phyloP scores from a whole-genome alignment of 1,140 invertebrate genomes.

The Macrocentrus cingulum region DNA sequence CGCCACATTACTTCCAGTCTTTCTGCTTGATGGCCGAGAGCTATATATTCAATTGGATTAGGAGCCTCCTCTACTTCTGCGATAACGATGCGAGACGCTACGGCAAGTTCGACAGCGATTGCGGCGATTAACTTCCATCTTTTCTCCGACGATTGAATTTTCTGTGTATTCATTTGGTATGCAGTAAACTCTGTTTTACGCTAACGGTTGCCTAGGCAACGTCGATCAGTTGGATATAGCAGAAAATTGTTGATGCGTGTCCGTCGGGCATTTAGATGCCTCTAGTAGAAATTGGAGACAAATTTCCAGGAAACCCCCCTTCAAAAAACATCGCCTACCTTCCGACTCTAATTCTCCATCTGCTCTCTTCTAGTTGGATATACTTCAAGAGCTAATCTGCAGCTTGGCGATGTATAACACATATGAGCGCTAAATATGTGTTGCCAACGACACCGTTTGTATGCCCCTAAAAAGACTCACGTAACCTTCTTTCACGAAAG shows the following conservation, averaged over 20 bases:
- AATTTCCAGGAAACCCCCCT: conserved; percentile 9
- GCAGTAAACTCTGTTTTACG: not conserved
- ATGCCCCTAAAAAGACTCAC: conserved; percentile 16
- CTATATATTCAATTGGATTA: conserved; percentile 27
- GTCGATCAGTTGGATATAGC: not conserved
- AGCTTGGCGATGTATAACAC: too few relatives aligned
- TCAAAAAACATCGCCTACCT: too few relatives aligned
- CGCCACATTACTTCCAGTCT: conserved; percentile 12
- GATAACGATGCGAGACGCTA: conserved; percentile 3
- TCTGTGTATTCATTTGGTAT: not conserved
- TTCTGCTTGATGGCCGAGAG: conserved; percentile 14
- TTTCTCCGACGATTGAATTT: conserved; percentile 2
- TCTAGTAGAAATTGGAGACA: conserved; percentile 6
- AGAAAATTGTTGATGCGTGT: conserved; percentile 2
- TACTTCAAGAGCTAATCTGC: too few relatives aligned
- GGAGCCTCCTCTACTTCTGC: conserved; percentile 7
- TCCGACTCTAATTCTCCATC: too few relatives aligned
- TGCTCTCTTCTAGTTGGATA: too few relatives aligned
- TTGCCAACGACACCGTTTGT: too few relatives aligned
- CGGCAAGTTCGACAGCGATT: conserved; percentile 20
- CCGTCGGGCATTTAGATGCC: conserved; percentile 10
- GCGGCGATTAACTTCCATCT: conserved; percentile 24
- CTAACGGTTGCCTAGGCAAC: conserved; percentile 3
- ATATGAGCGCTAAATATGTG: too few relatives aligned
- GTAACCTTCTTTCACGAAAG: conserved; percentile 17